These are phyloP conservation scores for Sander lucioperca DNA, from an alignment of 2,113 vertebrate genomes.

Conservation along the genomic window DNA sequence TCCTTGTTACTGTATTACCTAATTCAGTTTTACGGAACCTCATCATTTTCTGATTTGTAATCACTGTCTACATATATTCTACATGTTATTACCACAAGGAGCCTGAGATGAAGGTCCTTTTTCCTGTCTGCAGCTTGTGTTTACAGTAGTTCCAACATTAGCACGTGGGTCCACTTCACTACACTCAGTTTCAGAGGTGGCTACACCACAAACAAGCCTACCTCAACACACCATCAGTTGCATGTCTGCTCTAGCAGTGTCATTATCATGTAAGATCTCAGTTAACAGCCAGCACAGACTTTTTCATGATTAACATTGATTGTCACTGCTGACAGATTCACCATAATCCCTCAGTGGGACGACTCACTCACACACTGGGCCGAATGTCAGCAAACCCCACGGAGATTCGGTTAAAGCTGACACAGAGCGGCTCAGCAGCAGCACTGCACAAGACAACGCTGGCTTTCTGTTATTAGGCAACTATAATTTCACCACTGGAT, in stretches of 20 bases:
- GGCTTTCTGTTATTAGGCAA: conserved; percentile 26
- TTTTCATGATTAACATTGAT: conserved; percentile 45
- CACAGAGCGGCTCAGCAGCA: conserved; percentile 20
- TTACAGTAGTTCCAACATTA: not conserved
- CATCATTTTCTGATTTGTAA: not conserved
- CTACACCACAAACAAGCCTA: not conserved
- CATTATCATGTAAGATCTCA: not conserved
- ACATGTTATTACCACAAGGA: not conserved
- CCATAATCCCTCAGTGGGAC: conserved; percentile 36
- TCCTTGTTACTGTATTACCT: too few relatives aligned
- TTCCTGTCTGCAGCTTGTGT: not conserved
- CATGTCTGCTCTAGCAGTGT: conserved; percentile 1
- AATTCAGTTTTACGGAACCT: not conserved
- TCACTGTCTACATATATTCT: not conserved
- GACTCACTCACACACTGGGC: conserved; percentile 13
- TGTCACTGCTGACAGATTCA: conserved; percentile 51
- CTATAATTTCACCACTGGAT: conserved; percentile 19
- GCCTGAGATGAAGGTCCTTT: conserved; percentile 4
- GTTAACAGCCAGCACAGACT: conserved; percentile 25
- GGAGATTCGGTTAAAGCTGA: conserved; percentile 53
- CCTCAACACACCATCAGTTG: not conserved
- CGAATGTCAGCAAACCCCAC: conserved; percentile 33
- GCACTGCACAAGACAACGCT: not conserved
- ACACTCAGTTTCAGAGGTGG: not conserved
- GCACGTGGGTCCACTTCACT: conserved; percentile 19